Evolutionary conservation across 1,140 invertebrate species (phyloP), one percentile per base, ranked within the genome.

Genomic region (Belonocnema kinseyi): DNA sequence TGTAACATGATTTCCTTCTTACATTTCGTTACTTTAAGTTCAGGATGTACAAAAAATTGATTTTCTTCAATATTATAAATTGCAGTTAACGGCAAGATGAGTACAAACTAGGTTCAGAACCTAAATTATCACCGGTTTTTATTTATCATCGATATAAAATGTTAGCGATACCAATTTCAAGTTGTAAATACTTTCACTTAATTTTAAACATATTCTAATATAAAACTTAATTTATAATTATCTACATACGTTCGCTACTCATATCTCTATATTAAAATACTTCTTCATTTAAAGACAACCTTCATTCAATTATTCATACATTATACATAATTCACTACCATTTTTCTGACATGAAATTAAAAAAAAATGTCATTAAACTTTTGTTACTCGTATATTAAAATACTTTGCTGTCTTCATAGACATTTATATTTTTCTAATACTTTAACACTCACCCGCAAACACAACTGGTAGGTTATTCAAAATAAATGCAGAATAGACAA

Each of bases 251-350:
- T 66, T 66, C 33, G 40, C 33, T 66, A 40, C 33, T 66, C 61
- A 40, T 33, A 33, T n/a, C 61, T 66, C 40, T 40, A 26, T 66
- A 66, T 40, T 40, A 66, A 61, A 66, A 66, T 66, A 66, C 61
- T 46, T 66, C 40, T 6, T 46, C 6, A 46, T 46, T 66, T 40
- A 40, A 66, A 66, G 8, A 40, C 26, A 66, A 40, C 33, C 16
- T 17, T 10, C 17, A n/a, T 54, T 54, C 53, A 54, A 54, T 54
- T 54, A n/a, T 54, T 54, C 10, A 17, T 19, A 17, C 61, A 66
- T 2, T 66, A 66, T 16, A 40, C 16, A 26, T 66, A 40, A 26
- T 46, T 40, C 26, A 66, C 40, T 66, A 66, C n/a, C 14, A 66
- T 46, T 66, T 66, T 40, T 66, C 61, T 66, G 46, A 46, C 33